Conservation (phyloP, 2,797 vertebrate species). For the Gymnocypris eckloni region DNA sequence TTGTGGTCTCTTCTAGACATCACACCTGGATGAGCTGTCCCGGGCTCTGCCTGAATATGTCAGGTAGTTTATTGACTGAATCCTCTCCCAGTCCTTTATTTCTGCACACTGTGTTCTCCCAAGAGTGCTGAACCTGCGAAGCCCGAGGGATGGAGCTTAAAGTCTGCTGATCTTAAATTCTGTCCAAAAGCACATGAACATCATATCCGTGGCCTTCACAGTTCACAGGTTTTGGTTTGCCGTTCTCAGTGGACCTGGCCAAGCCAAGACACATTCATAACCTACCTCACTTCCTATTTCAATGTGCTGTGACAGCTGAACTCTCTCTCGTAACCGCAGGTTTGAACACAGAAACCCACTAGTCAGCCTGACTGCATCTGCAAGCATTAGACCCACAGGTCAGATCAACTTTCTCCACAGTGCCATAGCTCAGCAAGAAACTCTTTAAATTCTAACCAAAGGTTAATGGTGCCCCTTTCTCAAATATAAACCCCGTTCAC, state of each 20-base stretch:
- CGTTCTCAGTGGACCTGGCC: constrained; percentile 40
- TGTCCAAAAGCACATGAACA: constrained; percentile 48
- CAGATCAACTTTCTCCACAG: constrained; percentile 39
- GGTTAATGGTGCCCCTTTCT: constrained; percentile 33
- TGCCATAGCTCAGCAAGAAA: constrained; percentile 34
- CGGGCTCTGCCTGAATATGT: constrained; percentile 42
- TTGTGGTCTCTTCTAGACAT: constrained; percentile 28
- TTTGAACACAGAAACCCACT: constrained; percentile 38
- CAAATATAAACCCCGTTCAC: constrained; percentile 13
- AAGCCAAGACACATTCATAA: constrained; percentile 57
- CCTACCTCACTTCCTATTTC: constrained; percentile 55
- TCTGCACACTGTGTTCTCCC: background rate
- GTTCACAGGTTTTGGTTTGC: constrained; percentile 54
- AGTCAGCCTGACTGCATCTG: constrained; percentile 34
- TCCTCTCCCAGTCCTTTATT: constrained; percentile 33
- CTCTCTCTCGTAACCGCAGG: constrained; percentile 47
- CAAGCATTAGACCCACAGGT: constrained; percentile 30
- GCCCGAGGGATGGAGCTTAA: constrained; percentile 35
- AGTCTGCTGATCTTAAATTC: constrained; percentile 42
- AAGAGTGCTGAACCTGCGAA: constrained; percentile 25
- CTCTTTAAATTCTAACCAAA: constrained; percentile 41
- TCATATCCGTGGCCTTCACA: constrained; percentile 46
- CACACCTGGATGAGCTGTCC: constrained; percentile 29
- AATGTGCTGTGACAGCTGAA: constrained; percentile 48
- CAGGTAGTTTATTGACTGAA: constrained; percentile 43